Base-by-base conservation (phyloP, 2,797 vertebrate genomes). In the Macrochelys suwanniensis region DNA sequence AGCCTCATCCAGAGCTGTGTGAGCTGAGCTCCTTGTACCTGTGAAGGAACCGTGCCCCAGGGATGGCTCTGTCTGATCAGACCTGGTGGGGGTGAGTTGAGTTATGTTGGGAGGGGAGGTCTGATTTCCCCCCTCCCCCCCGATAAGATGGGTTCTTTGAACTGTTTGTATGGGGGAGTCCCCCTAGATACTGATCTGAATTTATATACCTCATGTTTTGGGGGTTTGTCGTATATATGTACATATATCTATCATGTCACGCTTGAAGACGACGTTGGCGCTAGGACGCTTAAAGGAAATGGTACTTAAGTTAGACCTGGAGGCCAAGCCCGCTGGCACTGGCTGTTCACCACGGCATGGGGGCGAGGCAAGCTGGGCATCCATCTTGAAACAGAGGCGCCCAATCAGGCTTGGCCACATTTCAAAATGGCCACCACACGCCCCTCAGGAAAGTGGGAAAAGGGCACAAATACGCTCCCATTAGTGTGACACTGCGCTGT, bases 151-250 rank as follows among this genome's bases (percentile, higher is more conserved):
- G 89, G 95, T 98, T 98, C 96, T 96, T 96, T 97, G 96, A 98
- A 97, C 97, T 97, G 33, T 96, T 89, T 2, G 92, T 98, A 95
- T 95, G 94, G 97, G 97, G 96, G 53, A 17, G 53, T 97, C 97
- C 97, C 97, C 91, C 6, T 31, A 4, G 85, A 94, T 94, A 84
- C 59, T 79, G 90, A 94, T 96, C 98, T 93, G 89, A 92, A 97
- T 97, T 97, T 97, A 97, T 97, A 98, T 98, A 97, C 98, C 98
- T 98, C 98, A 82, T 92, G 91, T 98, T 97, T 97, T 91, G 97
- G 97, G 97, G 96, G 87, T 96, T 97, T 97, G 94, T 97, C 74
- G 2, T 97, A 94, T 97, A 91, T 95, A 91, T 93, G 94, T 96
- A 95, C 96, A 85, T 97, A 95, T 90, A 91, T 94, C 94, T 93